Conservation (phyloP, 2,888 invertebrate genomes). For the Andrena marginata region DNA sequence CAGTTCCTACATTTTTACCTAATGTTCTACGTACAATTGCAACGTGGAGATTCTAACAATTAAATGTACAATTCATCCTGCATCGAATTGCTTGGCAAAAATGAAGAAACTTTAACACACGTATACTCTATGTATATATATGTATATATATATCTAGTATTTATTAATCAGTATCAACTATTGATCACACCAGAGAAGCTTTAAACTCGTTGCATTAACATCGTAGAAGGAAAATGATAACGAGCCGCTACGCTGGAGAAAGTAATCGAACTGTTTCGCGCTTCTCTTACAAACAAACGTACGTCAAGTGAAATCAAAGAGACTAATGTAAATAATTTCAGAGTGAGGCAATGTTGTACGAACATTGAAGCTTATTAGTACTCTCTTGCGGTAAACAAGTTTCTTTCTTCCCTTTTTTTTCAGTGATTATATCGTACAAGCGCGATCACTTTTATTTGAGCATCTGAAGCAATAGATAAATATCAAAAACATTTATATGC, state of each 20-base stretch:
- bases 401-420: constrained; percentile 9
- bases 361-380: constrained; percentile 29
- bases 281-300: constrained; percentile 32
- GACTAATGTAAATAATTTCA: constrained; percentile 17
- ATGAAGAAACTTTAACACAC: constrained; percentile 18
- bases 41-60: constrained; percentile 42
- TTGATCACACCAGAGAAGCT: constrained; percentile 51
- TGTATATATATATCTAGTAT: constrained; percentile 10
- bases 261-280: background rate
- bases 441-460: constrained; percentile 66
- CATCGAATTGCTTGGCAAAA: constrained; percentile 16
- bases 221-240: constrained; percentile 27
- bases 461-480: constrained; percentile 69
- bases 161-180: constrained; percentile 20
- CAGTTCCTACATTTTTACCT: constrained; percentile 23
- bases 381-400: background rate
- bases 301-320: constrained; percentile 4
- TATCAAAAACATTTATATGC: constrained; percentile 62
- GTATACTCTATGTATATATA: constrained; percentile 2
- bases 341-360: constrained; percentile 24
- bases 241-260: constrained; percentile 7
- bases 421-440: constrained; percentile 53
- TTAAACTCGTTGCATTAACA: constrained; percentile 52
- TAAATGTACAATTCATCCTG: constrained; percentile 19
- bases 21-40: constrained; percentile 11